A percentile compares a stretch with the other conserved stretches of the same genome.
Evolutionary conservation across 1,140 invertebrate genomes (phyloP).

Genomic region (Yoshiicerus persimilis): DNA sequence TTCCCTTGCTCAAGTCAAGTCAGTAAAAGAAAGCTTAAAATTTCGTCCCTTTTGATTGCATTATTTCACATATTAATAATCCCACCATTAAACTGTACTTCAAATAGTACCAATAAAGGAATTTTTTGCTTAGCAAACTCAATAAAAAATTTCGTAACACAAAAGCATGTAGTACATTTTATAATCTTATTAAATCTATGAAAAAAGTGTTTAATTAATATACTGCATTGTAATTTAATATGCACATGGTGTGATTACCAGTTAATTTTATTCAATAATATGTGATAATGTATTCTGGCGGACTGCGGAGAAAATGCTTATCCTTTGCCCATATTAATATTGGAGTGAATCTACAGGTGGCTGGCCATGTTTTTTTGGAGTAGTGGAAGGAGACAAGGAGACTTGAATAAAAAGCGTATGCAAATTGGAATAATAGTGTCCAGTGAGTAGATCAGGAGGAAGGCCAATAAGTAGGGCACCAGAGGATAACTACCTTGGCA

Average conservation of each 20-base stretch:
- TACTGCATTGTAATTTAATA: neutral
- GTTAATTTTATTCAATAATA: neutral
- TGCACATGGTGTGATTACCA: neutral
- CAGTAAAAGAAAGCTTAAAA: no score
- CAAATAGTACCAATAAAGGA: no score
- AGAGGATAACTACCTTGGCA: slow-evolving; percentile 11
- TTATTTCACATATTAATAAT: no score
- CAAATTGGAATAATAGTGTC: neutral
- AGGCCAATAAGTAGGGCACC: slow-evolving; percentile 13
- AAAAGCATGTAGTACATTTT: no score
- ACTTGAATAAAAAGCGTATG: neutral
- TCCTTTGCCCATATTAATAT: neutral
- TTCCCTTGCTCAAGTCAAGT: no score
- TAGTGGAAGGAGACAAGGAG: neutral
- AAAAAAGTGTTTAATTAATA: neutral
- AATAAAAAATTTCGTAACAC: no score
- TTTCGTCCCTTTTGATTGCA: no score
- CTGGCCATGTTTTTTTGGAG: neutral
- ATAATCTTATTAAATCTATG: no score
- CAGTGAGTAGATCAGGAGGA: neutral
- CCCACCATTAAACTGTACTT: no score
- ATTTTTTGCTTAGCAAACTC: no score
- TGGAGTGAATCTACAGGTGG: neutral
- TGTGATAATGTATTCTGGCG: neutral
- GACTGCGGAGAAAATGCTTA: neutral